Conservation (phyloP, 2,113 vertebrate genomes). For the Glareola pratincola region DNA sequence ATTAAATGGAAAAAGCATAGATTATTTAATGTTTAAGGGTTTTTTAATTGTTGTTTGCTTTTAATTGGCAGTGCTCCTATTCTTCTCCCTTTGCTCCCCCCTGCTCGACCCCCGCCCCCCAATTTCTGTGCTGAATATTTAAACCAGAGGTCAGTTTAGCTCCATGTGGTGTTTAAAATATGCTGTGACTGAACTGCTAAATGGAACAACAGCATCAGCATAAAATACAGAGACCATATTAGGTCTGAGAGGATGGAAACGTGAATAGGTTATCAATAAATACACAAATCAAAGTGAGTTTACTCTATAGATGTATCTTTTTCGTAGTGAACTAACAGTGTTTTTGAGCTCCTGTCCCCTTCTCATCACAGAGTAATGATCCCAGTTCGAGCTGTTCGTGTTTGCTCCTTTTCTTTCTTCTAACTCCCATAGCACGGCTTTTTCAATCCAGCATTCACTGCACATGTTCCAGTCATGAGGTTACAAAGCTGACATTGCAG, state of each 20-base stretch:
- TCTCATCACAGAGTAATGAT: constrained; percentile 42
- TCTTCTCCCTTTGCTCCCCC: background rate
- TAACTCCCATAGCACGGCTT: constrained; percentile 49
- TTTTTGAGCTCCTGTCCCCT: constrained; percentile 3
- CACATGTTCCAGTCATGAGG: constrained; percentile 62
- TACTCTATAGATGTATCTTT: background rate
- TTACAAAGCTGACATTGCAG: constrained; percentile 74
- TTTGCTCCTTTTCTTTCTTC: constrained; percentile 46
- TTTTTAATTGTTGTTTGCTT: background rate
- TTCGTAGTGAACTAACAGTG: background rate
- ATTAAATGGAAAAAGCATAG: background rate
- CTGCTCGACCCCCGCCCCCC: fast-evolving
- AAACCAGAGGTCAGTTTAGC: constrained; percentile 3
- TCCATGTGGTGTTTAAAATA: background rate
- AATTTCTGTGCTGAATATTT: background rate
- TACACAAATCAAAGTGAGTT: constrained; percentile 43
- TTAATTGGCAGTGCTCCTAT: background rate
- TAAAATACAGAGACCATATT: background rate
- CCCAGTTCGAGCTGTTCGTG: background rate
- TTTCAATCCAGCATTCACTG: constrained; percentile 63
- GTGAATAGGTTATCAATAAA: constrained; percentile 30
- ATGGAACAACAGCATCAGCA: constrained; percentile 39
- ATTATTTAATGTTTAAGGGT: background rate
- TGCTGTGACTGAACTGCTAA: background rate
- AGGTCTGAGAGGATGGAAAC: background rate